These are phyloP conservation scores for Myodes glareolus DNA, from an alignment of 2,113 vertebrate species.

Conservation along the genomic window DNA sequence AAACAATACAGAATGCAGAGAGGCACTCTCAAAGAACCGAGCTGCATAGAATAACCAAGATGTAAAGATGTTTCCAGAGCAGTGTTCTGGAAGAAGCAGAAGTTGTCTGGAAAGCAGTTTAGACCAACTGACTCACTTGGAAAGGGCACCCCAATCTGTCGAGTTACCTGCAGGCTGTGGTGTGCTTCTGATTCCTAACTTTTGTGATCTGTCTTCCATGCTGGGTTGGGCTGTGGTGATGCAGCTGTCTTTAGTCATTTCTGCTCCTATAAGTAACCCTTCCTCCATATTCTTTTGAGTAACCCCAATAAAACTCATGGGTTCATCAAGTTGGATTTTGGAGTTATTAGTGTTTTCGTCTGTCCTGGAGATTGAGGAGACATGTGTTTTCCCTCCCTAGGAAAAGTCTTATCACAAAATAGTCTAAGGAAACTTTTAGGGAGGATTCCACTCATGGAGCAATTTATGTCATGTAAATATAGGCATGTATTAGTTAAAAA, in stretches of 20 bases:
- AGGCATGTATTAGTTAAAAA: background rate
- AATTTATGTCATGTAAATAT: background rate
- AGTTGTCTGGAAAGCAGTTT: background rate
- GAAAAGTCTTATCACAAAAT: background rate
- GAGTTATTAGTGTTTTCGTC: background rate
- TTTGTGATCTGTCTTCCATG: background rate
- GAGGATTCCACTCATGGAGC: background rate
- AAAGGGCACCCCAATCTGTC: background rate
- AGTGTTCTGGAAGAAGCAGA: background rate
- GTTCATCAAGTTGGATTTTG: background rate
- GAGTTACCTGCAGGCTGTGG: background rate
- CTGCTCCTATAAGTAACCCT: background rate
- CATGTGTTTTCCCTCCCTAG: background rate
- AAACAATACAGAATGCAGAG: background rate
- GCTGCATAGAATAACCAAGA: background rate
- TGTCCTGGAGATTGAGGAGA: background rate
- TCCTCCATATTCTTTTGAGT: background rate
- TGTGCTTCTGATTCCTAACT: background rate
- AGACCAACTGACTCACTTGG: background rate
- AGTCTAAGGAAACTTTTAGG: background rate
- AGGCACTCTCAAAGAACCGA: background rate
- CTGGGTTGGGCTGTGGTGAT: background rate
- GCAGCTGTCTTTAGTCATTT: background rate
- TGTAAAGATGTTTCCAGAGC: background rate
- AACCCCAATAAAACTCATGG: background rate